Evolutionary conservation across 2,888 invertebrate genomes (phyloP), one percentile per base, ranked within the genome.

Genomic region (Pseudococcus viburni): DNA sequence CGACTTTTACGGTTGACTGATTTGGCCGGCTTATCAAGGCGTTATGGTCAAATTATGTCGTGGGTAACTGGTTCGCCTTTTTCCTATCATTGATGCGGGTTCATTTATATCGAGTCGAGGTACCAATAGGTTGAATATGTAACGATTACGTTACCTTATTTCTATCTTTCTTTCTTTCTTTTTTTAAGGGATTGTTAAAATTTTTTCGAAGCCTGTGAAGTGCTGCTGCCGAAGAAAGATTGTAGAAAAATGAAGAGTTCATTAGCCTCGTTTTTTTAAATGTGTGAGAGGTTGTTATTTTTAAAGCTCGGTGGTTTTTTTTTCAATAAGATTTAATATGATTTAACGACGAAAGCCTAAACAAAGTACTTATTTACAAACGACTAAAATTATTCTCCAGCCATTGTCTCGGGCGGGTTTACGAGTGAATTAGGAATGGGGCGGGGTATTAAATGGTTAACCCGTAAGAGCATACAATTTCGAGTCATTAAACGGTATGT

Each of bases 1-100:
- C 77, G 77, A 77, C 77, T 77, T 68, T 77, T 77, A 77, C 77
- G 77, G 42, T 77, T 77, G 26, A 77, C 39, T 77, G 77, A 77
- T 77, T 68, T 42, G 42, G 77, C 39, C 77, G 77, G 77, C 42
- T 77, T 77, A 77, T 77, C 77, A 42, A 77, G n/a, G n/a, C 39
- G 77, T 77, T 77, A 77, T 77, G 77, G 77, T 77, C 77, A 77
- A 77, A n/a, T 55, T 55, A 77, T 77, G 39, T 77, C 77, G 77
- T 77, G 42, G 77, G 55, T 77, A 77, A 77, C 77, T 77, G 77
- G 77, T 77, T 77, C 42, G 77, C 11, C 42, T 77, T 55, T 55
- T 55, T n/a, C 55, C 55, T 55, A 77, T 77, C 77, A 77, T 42
- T 77, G 77, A 77, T 77, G 77, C 77, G 77, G 77, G 77, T 77